These are phyloP conservation scores for Hydroisotoma schaefferi DNA, from an alignment of 2,888 invertebrate genomes.

Conservation along the genomic window DNA sequence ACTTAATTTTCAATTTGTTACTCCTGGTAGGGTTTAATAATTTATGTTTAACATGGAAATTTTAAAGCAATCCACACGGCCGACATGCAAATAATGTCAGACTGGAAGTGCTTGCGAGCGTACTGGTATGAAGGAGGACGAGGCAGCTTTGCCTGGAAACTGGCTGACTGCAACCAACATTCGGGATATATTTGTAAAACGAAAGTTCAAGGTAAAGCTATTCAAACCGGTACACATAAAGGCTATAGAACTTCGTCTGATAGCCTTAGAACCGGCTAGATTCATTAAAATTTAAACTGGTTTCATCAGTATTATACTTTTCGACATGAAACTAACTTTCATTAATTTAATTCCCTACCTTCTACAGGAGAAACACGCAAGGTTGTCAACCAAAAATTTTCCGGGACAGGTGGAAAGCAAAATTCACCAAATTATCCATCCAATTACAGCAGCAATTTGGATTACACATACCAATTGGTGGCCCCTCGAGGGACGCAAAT, in stretches of 20 bases:
- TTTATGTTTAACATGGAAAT: too few species aligned
- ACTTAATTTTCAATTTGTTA: too few species aligned
- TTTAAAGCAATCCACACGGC: slow-evolving; percentile 42
- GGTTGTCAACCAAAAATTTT: slow-evolving; percentile 61
- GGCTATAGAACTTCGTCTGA: too few species aligned
- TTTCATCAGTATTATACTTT: too few species aligned
- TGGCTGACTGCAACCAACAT: slow-evolving; percentile 42
- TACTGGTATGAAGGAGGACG: slow-evolving; percentile 60
- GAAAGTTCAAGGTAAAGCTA: slow-evolving; percentile 50
- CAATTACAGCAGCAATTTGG: slow-evolving; percentile 67
- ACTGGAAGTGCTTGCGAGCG: slow-evolving; percentile 57
- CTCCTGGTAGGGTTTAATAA: too few species aligned
- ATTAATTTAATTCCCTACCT: too few species aligned
- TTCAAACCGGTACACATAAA: too few species aligned
- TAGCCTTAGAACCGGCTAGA: too few species aligned
- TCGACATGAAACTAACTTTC: too few species aligned
- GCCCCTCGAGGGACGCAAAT: slow-evolving; percentile 65
- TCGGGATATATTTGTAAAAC: slow-evolving; percentile 62
- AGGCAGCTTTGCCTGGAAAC: slow-evolving; percentile 44
- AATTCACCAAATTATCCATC: slow-evolving; percentile 69
- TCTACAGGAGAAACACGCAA: slow-evolving; percentile 54
- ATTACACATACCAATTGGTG: slow-evolving; percentile 66
- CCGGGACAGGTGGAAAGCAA: slow-evolving; percentile 63
- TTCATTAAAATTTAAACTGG: too few species aligned
- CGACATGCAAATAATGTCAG: slow-evolving; percentile 45